Percentiles rank a stretch among this genome's conserved stretches.
Conservation (phyloP, 2,888 invertebrate species). For the Meiosimyza platycephala region DNA sequence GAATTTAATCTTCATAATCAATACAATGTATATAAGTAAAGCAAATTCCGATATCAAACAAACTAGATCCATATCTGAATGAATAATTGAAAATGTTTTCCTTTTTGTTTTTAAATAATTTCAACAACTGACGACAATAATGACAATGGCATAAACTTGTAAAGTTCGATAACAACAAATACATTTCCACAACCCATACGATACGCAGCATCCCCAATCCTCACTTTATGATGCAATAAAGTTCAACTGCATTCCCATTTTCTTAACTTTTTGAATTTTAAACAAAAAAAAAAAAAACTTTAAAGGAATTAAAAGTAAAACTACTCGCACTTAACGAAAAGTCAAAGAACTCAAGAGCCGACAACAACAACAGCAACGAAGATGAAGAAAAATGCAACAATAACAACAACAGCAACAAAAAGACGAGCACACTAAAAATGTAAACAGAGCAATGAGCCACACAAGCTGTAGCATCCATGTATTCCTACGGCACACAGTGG, state of each 20-base stretch:
- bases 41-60: no score
- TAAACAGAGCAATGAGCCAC: conserved; percentile 45
- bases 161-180: neutral
- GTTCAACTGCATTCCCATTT: no score
- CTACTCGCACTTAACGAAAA: conserved; percentile 40
- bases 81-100: no score
- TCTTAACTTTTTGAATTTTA: neutral
- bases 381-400: neutral
- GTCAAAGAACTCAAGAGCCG: conserved; percentile 56
- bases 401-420: conserved; percentile 1
- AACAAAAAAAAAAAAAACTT: conserved; percentile 35
- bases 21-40: no score
- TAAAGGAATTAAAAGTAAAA: conserved; percentile 32
- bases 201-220: neutral
- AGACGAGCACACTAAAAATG: conserved; percentile 47
- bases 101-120: no score
- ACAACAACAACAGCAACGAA: conserved; percentile 26
- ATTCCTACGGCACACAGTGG: no score
- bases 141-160: no score
- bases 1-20: no score
- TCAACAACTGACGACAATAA: no score
- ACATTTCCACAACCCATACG: neutral
- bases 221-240: neutral
- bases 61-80: no score
- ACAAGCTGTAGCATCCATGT: conserved; percentile 5